Base-by-base conservation (phyloP, 2,113 vertebrate genomes). In the Hemichromis elongatus region DNA sequence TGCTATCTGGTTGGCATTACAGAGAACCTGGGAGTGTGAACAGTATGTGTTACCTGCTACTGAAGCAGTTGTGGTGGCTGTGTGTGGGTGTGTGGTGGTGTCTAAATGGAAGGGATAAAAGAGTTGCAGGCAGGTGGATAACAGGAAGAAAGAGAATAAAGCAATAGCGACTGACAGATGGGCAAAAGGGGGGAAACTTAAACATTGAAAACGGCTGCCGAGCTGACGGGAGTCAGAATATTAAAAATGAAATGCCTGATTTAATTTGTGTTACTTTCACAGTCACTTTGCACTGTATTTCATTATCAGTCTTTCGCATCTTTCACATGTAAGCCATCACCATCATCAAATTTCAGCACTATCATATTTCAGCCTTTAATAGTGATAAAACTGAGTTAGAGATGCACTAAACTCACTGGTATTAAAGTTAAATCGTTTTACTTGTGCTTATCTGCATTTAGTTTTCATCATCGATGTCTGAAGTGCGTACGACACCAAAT, bases 191-290 rank as follows among this genome's bases (percentile, higher is more conserved):
- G 77, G 56, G 79, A 8, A 73, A 82, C 77, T 79, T 86, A 81
- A 86, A 84, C 53, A 70, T 68, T 83, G 75, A 81, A 85, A 83
- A 88, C 87, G 83, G 28, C 53, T 50, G 68, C 75, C 5, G 81
- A 86, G 84, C 82, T 79, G 87, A 90, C 54, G 80, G 79, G 79
- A 89, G 85, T 79, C 82, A 26, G 80, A 85, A 79, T 83, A 91
- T 93, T 89, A 86, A 90, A 92, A 93, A 86, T 86, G 83, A 92
- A 94, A 86, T 78, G 86, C 83, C 88, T 91, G 83, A 93, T 91
- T 94, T 82, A 85, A 92, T 94, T 90, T 92, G 86, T 82, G 92
- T 90, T 92, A 88, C 88, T 89, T 92, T 94, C 85, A 86, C 88
- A 91, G 88, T 88, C 91, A 93, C 91, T 92, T 93, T 93, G 88